Evolutionary conservation across 2,888 invertebrate species (phyloP).

Genomic region (Gastrophysa polygoni): DNA sequence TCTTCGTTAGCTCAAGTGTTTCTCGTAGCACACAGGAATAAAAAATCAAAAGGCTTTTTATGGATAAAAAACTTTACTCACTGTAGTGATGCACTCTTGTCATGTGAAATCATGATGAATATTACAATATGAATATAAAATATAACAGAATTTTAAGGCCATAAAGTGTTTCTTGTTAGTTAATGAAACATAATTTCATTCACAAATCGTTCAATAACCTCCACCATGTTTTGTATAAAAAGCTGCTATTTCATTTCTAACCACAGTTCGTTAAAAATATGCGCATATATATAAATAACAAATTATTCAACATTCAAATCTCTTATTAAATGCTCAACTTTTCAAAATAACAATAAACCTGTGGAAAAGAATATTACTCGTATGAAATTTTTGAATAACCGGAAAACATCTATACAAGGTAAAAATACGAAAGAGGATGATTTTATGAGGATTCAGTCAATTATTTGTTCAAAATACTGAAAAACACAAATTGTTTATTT

Average conservation of each 20-base stretch:
- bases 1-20: too few relatives aligned
- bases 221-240: conserved; percentile 49
- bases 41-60: conserved; percentile 15
- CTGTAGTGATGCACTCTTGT: conserved; percentile 52
- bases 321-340: conserved; percentile 22
- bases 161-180: conserved; percentile 41
- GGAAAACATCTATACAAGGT: background rate
- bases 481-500: conserved; percentile 12
- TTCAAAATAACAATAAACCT: conserved; percentile 22
- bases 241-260: conserved; percentile 41
- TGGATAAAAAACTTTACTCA: conserved; percentile 43
- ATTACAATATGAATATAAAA: conserved; percentile 56
- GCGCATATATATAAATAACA: conserved; percentile 28
- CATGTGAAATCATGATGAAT: conserved; percentile 52
- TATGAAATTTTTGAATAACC: conserved; percentile 3
- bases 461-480: conserved; percentile 18
- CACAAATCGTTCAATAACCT: conserved; percentile 46
- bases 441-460: conserved; percentile 11
- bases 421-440: background rate
- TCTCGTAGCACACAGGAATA: background rate
- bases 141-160: conserved; percentile 54
- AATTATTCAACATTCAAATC: conserved; percentile 23
- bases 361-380: conserved; percentile 17
- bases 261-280: conserved; percentile 32
- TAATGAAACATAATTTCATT: conserved; percentile 34